Evolutionary conservation across 2,797 vertebrate genomes (phyloP).

Genomic region (Onychomys leucogaster): DNA sequence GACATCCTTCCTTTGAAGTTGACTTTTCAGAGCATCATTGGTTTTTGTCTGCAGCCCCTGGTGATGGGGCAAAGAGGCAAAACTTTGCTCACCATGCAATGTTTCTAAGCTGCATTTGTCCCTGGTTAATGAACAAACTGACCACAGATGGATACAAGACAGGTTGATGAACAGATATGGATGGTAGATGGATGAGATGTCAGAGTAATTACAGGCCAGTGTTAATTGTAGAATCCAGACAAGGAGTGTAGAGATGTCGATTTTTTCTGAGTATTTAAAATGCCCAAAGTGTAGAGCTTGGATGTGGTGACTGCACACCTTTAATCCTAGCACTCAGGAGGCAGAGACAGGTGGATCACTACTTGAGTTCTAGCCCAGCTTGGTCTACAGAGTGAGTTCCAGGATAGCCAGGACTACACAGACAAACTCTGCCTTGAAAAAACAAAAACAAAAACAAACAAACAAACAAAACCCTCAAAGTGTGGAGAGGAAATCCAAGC

Average conservation of each 20-base stretch:
- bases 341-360: not conserved
- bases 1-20: slow-evolving; percentile 66
- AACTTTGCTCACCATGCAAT: slow-evolving; percentile 40
- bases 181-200: too few species aligned
- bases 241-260: not conserved
- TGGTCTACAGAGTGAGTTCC: not conserved
- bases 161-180: not conserved
- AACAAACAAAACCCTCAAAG: not conserved
- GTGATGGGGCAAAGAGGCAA: slow-evolving; percentile 50
- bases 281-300: not conserved
- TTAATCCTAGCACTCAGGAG: not conserved
- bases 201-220: not conserved
- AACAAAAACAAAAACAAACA: not conserved
- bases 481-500: not conserved
- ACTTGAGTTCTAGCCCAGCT: not conserved
- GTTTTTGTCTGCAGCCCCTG: slow-evolving; percentile 65
- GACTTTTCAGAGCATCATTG: slow-evolving; percentile 60
- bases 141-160: not conserved
- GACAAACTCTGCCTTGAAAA: not conserved
- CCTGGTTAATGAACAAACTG: not conserved
- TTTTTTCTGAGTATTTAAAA: slow-evolving; percentile 31
- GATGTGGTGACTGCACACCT: too few species aligned
- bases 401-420: not conserved
- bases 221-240: not conserved
- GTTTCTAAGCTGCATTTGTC: not conserved